Evolutionary conservation across 2,797 vertebrate genomes (phyloP).

Genomic region (Capromys pilorides): DNA sequence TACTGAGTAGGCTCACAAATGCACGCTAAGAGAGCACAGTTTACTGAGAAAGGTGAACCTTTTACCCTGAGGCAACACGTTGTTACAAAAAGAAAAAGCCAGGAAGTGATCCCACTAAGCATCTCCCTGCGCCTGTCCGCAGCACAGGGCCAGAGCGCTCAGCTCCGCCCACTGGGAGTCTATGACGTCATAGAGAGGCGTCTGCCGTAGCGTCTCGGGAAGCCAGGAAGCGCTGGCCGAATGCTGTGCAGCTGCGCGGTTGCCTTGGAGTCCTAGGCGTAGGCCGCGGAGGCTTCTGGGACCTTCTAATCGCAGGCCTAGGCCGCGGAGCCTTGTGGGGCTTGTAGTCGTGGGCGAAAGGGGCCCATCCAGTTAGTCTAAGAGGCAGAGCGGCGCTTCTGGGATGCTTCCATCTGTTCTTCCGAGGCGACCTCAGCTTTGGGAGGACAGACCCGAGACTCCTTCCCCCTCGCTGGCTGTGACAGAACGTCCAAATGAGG

Average conservation of each 20-base stretch:
- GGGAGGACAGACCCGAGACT: background rate
- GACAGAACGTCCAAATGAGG: background rate
- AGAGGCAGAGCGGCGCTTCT: background rate
- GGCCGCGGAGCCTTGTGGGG: background rate
- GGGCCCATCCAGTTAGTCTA: background rate
- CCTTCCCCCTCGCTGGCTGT: background rate
- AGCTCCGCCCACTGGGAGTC: rapidly evolving
- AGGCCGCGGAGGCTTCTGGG: background rate
- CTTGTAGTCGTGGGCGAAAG: background rate
- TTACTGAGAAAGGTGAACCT: background rate
- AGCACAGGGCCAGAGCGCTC: rapidly evolving
- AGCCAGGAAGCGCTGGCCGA: background rate
- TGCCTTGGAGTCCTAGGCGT: background rate
- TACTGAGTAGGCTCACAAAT: background rate
- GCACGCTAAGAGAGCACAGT: background rate
- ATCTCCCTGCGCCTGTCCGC: rapidly evolving
- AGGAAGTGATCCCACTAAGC: background rate
- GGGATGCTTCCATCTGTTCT: background rate
- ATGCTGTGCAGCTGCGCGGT: background rate
- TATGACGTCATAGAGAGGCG: background rate
- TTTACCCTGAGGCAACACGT: background rate
- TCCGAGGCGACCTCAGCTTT: background rate
- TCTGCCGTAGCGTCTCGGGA: rapidly evolving
- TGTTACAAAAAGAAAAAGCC: background rate
- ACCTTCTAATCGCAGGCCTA: background rate